A percentile compares a stretch with the other conserved stretches of the same genome.
These are phyloP conservation scores for Rana temporaria DNA, from an alignment of 2,113 vertebrate genomes.

Conservation along the genomic window DNA sequence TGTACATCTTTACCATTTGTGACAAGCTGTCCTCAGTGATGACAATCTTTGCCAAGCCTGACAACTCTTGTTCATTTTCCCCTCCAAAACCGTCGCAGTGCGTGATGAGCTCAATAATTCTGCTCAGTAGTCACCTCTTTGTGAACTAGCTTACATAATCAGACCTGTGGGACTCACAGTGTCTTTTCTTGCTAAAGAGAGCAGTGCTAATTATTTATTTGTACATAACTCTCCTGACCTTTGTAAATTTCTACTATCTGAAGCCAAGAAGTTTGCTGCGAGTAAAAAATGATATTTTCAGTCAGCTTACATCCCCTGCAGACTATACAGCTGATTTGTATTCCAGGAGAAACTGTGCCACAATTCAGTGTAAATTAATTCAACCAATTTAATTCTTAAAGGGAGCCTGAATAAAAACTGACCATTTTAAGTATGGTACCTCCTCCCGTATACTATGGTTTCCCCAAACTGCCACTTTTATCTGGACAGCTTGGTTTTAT, in stretches of 20 bases:
- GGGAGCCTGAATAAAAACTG: too few relatives aligned
- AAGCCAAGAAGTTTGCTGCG: neutral
- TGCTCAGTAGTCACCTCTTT: neutral
- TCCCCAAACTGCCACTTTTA: too few relatives aligned
- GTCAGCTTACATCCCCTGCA: neutral
- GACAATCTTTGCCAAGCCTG: constrained; percentile 7
- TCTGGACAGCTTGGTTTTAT: too few relatives aligned
- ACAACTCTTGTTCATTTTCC: constrained; percentile 23
- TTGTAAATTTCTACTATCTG: neutral
- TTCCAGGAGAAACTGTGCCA: neutral
- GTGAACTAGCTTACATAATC: neutral
- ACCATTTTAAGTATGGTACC: too few relatives aligned
- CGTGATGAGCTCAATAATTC: neutral
- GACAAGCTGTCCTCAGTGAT: constrained; percentile 26
- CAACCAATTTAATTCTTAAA: neutral
- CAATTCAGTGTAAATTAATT: neutral
- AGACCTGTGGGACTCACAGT: neutral
- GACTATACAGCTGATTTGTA: neutral
- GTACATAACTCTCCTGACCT: too few relatives aligned
- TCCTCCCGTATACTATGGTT: too few relatives aligned
- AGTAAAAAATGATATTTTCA: neutral
- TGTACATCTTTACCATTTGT: constrained; percentile 3
- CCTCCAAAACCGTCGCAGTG: neutral
- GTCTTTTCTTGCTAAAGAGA: neutral
- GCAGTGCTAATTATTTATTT: neutral